Conservation (phyloP, 2,888 invertebrate genomes). For the Protodeltote pygarga region DNA sequence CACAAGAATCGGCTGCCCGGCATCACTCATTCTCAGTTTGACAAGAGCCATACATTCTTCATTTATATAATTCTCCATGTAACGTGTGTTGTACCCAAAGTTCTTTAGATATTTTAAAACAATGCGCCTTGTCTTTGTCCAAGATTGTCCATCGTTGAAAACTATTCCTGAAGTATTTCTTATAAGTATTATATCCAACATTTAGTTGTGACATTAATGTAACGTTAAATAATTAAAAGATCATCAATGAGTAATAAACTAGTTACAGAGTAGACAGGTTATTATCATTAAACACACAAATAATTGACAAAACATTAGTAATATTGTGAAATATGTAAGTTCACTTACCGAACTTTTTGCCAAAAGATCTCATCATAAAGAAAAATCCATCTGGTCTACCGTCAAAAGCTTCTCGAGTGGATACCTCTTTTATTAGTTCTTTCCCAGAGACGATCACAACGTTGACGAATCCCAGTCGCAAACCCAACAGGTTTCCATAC, state of each 20-base stretch:
- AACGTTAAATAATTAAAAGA: too few species aligned
- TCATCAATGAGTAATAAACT: too few species aligned
- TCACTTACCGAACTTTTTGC: slow-evolving; percentile 88
- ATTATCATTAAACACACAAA: too few species aligned
- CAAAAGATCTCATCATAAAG: slow-evolving; percentile 89
- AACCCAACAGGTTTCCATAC: slow-evolving; percentile 89
- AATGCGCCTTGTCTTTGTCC: slow-evolving; percentile 89
- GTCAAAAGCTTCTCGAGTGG: slow-evolving; percentile 89
- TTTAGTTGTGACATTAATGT: too few species aligned
- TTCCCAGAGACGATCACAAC: slow-evolving; percentile 89
- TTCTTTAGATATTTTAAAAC: slow-evolving; percentile 88
- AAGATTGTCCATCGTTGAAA: slow-evolving; percentile 89
- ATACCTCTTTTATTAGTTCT: slow-evolving; percentile 88
- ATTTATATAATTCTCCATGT: slow-evolving; percentile 88
- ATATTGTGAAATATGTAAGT: slow-evolving; percentile 3
- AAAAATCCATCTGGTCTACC: slow-evolving; percentile 91
- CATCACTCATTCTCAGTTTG: slow-evolving; percentile 67
- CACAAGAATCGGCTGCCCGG: slow-evolving; percentile 76
- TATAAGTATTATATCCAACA: too few species aligned
- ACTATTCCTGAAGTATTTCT: slow-evolving; percentile 89
- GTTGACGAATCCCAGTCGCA: slow-evolving; percentile 88
- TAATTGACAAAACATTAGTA: not conserved
- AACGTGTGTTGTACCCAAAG: slow-evolving; percentile 88
- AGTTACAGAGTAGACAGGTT: too few species aligned
- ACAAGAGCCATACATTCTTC: slow-evolving; percentile 88